phyloP scores from a whole-genome alignment of 92 coral and sea anemone genomes.

The Hydrozoanthus gracilis region DNA sequence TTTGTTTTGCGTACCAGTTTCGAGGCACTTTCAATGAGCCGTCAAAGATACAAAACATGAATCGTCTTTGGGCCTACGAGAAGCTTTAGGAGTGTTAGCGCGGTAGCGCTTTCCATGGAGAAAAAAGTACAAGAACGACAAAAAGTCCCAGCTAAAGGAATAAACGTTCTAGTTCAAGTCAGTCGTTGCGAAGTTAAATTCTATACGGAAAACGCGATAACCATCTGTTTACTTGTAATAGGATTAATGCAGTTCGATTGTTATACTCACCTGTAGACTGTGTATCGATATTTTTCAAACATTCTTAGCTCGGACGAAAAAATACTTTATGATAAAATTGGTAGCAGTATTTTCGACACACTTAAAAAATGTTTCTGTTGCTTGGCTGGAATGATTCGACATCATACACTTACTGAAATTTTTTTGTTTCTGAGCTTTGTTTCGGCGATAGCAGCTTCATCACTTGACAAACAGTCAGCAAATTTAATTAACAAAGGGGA shows the following conservation, averaged over 20 bases:
- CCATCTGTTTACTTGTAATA: not conserved
- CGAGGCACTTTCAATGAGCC: too few species aligned
- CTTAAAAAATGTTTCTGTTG: not conserved
- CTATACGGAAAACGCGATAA: not conserved
- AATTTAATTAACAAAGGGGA: constrained; percentile 26
- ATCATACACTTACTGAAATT: not conserved
- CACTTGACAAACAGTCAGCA: constrained; percentile 9
- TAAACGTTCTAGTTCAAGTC: not conserved
- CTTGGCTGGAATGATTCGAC: not conserved
- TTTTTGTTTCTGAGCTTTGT: not conserved
- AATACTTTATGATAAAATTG: not conserved
- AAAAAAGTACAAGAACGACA: too few species aligned
- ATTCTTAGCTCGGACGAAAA: not conserved
- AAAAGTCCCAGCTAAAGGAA: too few species aligned
- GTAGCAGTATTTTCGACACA: not conserved
- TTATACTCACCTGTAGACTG: not conserved
- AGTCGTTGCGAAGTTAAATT: not conserved
- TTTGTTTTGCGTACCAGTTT: too few species aligned
- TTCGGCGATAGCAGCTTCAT: not conserved
- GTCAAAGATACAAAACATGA: too few species aligned
- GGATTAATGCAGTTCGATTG: constrained; percentile 8
- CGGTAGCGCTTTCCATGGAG: too few species aligned
- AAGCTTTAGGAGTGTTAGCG: too few species aligned
- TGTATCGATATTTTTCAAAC: constrained; percentile 34
- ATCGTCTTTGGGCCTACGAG: too few species aligned